Percentiles rank a stretch among this genome's conserved stretches.
Conservation (phyloP, 2,113 vertebrate species). For the Cynopterus brachyotis region DNA sequence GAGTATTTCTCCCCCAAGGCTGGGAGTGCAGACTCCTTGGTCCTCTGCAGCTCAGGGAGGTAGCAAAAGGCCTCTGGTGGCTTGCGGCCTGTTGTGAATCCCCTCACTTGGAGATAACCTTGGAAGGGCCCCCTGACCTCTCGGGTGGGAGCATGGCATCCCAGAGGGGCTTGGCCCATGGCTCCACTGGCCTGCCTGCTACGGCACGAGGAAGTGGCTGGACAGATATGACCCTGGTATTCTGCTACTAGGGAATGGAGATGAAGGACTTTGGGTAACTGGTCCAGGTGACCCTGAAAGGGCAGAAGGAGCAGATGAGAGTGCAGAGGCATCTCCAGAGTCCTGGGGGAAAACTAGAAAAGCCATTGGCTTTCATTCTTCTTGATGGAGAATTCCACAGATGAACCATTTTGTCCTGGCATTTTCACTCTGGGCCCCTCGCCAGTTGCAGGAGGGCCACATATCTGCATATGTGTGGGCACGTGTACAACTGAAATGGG, state of each 20-base stretch:
- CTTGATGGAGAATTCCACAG: not conserved
- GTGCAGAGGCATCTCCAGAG: not conserved
- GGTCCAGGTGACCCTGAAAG: constrained; percentile 9
- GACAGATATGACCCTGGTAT: not conserved
- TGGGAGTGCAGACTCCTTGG: not conserved
- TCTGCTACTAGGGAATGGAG: not conserved
- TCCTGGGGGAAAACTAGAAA: not conserved
- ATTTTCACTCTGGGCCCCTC: not conserved
- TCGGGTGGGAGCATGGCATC: not conserved
- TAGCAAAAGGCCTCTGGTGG: constrained; percentile 71
- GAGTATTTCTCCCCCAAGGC: constrained; percentile 47
- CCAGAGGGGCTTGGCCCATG: not conserved
- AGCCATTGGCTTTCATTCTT: constrained; percentile 11
- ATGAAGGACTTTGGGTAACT: constrained; percentile 19
- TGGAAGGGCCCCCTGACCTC: constrained; percentile 4
- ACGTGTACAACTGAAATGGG: not conserved
- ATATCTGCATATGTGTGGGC: not conserved
- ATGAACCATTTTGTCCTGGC: not conserved
- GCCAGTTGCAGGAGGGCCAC: not conserved
- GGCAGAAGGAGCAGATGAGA: not conserved
- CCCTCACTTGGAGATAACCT: constrained; percentile 19
- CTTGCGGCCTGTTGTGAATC: constrained; percentile 54
- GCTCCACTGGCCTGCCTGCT: not conserved
- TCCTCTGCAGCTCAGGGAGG: constrained; percentile 28
- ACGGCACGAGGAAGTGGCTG: not conserved